These are phyloP conservation scores for Laticauda laticaudata DNA, from an alignment of 2,113 vertebrate genomes.

Conservation along the genomic window DNA sequence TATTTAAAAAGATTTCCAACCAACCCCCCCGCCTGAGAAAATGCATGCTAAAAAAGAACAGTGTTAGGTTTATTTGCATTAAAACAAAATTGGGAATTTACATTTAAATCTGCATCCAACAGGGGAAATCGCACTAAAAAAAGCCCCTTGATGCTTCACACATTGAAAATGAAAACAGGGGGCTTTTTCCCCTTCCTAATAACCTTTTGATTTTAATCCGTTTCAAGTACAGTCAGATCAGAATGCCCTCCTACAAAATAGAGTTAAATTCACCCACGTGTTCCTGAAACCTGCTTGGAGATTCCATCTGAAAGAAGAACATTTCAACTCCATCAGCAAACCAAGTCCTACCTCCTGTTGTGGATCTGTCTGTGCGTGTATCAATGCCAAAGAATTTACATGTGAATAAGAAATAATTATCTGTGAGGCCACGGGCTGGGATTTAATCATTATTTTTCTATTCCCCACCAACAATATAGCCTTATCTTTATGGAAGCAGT, in stretches of 20 bases:
- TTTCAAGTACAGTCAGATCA: neutral
- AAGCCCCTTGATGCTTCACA: neutral
- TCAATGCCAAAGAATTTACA: constrained; percentile 68
- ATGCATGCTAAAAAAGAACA: neutral
- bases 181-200: rapidly evolving
- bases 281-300: neutral
- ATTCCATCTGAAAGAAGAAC: neutral
- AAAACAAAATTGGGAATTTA: neutral
- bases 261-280: neutral
- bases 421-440: constrained; percentile 62
- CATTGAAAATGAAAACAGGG: neutral
- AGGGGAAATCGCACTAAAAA: neutral
- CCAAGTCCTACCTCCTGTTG: neutral
- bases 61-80: neutral
- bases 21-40: neutral
- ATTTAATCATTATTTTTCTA: constrained; percentile 70
- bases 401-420: constrained; percentile 77
- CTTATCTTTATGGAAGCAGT: constrained; percentile 79
- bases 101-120: neutral
- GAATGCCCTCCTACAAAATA: neutral
- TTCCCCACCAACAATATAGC: constrained; percentile 71
- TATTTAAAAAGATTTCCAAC: neutral
- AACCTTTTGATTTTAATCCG: neutral
- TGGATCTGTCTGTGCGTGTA: constrained; percentile 49
- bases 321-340: neutral